Conservation (phyloP, 92 coral and sea anemone genomes). For the Siderastrea radians region DNA sequence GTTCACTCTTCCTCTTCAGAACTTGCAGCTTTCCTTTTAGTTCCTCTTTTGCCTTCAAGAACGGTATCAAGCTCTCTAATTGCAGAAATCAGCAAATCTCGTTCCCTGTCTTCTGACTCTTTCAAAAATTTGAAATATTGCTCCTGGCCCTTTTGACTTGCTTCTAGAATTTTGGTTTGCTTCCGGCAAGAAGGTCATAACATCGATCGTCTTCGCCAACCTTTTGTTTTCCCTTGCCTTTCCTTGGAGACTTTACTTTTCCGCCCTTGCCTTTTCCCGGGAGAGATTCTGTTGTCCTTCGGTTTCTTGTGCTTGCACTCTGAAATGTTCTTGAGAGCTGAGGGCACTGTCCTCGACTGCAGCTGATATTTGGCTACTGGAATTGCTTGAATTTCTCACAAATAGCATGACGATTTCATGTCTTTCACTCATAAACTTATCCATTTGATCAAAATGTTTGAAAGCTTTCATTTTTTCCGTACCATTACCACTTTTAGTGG, state of each 20-base stretch:
- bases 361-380: neutral
- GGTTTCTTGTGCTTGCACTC: neutral
- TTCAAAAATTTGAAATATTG: too few relatives aligned
- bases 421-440: neutral
- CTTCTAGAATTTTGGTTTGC: slow-evolving; percentile 1
- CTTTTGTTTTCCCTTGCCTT: neutral
- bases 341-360: neutral
- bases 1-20: neutral
- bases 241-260: neutral
- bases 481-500: too few relatives aligned
- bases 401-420: neutral
- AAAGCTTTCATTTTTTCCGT: neutral
- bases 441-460: neutral
- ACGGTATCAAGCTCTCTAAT: too few relatives aligned
- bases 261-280: neutral
- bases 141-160: too few relatives aligned
- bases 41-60: too few relatives aligned
- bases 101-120: too few relatives aligned
- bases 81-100: too few relatives aligned
- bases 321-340: neutral
- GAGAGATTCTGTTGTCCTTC: too few relatives aligned
- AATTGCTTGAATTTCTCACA: neutral
- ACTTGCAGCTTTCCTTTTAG: neutral
- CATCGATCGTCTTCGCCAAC: neutral
- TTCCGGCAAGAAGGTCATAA: neutral